Evolutionary conservation across 2,797 vertebrate species (phyloP).

Genomic region (Oryzias dopingdopingensis): DNA sequence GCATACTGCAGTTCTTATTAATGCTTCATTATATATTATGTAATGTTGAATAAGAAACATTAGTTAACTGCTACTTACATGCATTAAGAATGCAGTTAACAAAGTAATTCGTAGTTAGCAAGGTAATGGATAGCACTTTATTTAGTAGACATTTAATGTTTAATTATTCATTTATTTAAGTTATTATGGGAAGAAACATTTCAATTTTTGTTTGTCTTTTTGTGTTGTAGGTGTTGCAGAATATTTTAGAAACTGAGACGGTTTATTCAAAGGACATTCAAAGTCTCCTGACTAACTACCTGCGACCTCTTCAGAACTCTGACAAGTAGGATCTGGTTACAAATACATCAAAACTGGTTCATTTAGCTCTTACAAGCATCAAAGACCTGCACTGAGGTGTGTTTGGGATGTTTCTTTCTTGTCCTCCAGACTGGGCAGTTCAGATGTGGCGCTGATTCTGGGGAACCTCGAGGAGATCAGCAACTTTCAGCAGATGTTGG

Average conservation of each 20-base stretch:
- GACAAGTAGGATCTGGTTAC: constrained; percentile 83
- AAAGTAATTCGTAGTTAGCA: no score
- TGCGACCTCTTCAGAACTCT: constrained; percentile 88
- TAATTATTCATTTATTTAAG: no score
- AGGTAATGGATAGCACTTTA: no score
- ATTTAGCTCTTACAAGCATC: not conserved
- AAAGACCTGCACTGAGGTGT: no score
- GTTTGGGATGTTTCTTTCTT: not conserved
- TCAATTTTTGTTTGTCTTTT: not conserved
- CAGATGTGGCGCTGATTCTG: constrained; percentile 86
- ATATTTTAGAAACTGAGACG: constrained; percentile 97
- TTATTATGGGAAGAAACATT: no score
- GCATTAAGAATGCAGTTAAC: no score
- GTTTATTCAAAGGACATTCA: constrained; percentile 97
- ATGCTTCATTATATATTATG: no score
- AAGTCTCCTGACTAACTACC: constrained; percentile 89
- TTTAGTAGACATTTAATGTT: no score
- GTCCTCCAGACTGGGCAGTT: constrained; percentile 81
- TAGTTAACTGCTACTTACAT: no score
- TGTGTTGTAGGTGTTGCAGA: constrained; percentile 89
- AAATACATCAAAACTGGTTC: not conserved
- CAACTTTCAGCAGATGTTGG: constrained; percentile 96
- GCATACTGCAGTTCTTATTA: no score
- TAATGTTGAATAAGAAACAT: no score
- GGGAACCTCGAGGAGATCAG: constrained; percentile 97